Evolutionary conservation across 2,113 vertebrate genomes (phyloP).

Genomic region (Solea senegalensis): DNA sequence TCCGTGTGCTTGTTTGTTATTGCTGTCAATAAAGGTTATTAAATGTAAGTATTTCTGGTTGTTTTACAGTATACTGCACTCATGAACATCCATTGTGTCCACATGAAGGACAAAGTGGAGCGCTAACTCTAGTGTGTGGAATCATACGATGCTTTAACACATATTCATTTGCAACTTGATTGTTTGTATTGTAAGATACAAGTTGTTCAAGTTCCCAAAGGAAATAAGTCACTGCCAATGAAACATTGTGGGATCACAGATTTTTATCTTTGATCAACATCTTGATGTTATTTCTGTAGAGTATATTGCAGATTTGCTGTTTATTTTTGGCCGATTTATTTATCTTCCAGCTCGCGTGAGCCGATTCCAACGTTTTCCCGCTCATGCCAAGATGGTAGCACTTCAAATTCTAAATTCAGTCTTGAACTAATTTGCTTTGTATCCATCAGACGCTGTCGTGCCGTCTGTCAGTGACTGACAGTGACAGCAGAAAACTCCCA

Average conservation of each 20-base stretch:
- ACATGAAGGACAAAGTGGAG: too few species aligned
- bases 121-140: too few species aligned
- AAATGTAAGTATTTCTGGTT: too few species aligned
- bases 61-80: too few species aligned
- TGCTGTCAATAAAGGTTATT: too few species aligned
- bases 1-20: too few species aligned
- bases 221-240: conserved; percentile 14
- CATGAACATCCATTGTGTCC: too few species aligned
- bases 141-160: too few species aligned
- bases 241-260: conserved; percentile 29
- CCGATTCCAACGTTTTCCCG: conserved; percentile 48
- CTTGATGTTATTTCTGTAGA: conserved; percentile 44
- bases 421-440: conserved; percentile 72
- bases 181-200: too few species aligned
- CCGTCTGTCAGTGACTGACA: conserved; percentile 66
- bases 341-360: conserved; percentile 52
- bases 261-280: conserved; percentile 55
- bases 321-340: conserved; percentile 44
- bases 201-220: background rate
- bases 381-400: conserved; percentile 52
- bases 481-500: conserved; percentile 50
- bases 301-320: background rate
- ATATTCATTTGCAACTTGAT: too few species aligned
- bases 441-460: conserved; percentile 69
- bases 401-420: conserved; percentile 67